Evolutionary conservation across 1,140 invertebrate species (phyloP).

Genomic region (Halotydeus destructor): DNA sequence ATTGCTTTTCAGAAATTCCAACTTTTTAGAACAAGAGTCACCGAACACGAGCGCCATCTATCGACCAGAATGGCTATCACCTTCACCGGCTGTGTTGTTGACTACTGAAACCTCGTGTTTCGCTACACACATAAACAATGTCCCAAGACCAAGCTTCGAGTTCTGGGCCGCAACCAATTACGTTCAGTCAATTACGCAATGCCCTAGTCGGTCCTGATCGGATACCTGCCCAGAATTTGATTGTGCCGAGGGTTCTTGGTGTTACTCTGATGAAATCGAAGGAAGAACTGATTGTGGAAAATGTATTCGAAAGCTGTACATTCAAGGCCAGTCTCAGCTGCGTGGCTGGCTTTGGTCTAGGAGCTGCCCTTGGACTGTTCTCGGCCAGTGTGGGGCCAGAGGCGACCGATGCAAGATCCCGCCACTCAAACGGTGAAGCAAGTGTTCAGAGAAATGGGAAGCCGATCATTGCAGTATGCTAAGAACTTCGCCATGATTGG

Average conservation of each 20-base stretch:
- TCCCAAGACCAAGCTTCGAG: too few species aligned
- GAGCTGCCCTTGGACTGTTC: constrained; percentile 79
- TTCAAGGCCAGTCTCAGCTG: constrained; percentile 78
- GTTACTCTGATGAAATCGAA: constrained; percentile 55
- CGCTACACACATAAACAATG: too few species aligned
- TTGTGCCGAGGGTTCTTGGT: constrained; percentile 51
- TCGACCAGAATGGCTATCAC: too few species aligned
- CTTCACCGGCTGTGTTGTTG: too few species aligned
- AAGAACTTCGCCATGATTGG: constrained; percentile 95
- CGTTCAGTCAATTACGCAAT: constrained; percentile 11
- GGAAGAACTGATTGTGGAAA: constrained; percentile 68
- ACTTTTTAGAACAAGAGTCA: too few species aligned
- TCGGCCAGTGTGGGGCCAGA: constrained; percentile 83
- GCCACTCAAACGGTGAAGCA: constrained; percentile 60
- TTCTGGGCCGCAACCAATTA: too few species aligned
- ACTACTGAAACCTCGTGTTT: too few species aligned
- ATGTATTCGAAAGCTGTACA: constrained; percentile 65
- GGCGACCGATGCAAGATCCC: constrained; percentile 38
- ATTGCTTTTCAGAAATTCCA: too few species aligned
- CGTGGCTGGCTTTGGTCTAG: constrained; percentile 73
- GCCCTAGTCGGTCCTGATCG: constrained; percentile 15
- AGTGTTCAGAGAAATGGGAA: constrained; percentile 75
- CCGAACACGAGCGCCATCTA: too few species aligned
- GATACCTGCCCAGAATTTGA: constrained; percentile 28
- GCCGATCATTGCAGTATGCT: constrained; percentile 66